Base-by-base conservation (phyloP, 2,888 invertebrate species). In the Nymphalis c-album region DNA sequence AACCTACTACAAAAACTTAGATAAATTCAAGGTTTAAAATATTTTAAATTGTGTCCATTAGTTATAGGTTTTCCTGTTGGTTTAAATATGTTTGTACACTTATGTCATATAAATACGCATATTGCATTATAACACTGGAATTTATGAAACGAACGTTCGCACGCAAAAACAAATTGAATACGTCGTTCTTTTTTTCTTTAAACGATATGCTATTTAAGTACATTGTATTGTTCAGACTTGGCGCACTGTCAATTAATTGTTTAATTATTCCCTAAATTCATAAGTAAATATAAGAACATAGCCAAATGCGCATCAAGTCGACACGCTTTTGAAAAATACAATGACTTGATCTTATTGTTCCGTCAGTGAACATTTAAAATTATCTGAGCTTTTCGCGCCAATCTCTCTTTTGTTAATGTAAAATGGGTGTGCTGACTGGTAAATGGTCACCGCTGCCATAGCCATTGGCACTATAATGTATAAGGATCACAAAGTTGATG, bases 221-320 rank as follows among this genome's bases (percentile, higher is more conserved):
- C 60, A 50, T 62, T 51, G 55, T 55, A 40, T 53, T 64, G 61
- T 62, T 64, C 60, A 57, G 40, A 70, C 58, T 73, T 73, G 74
- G 73, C 74, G 67, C 60, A 47, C 57, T 47, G 40, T 64, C 51
- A 57, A 20, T 57, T 20, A 26, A 63, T 63, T 55, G 51, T 60
- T 64, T 63, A 59, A 64, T 59, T 60, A 62, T 69, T 71, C 63
- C 51, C 60, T 67, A 63, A 71, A 69, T 68, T 59, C 63, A 46
- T 55, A n/a, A 61, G 55, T 63, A 66, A 64, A 65, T 68, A 64
- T 62, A 59, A 20, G 35, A 61, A 51, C 57, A 60, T 31, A 59
- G 71, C 74, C 74, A 74, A 73, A 68, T 74, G 73, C 73, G 73
- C 69, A 74, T 8, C 45, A 26, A 35, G 22, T 51, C 53, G 59